Conservation (phyloP, 2,888 invertebrate genomes). For the Oscheius sp. region DNA sequence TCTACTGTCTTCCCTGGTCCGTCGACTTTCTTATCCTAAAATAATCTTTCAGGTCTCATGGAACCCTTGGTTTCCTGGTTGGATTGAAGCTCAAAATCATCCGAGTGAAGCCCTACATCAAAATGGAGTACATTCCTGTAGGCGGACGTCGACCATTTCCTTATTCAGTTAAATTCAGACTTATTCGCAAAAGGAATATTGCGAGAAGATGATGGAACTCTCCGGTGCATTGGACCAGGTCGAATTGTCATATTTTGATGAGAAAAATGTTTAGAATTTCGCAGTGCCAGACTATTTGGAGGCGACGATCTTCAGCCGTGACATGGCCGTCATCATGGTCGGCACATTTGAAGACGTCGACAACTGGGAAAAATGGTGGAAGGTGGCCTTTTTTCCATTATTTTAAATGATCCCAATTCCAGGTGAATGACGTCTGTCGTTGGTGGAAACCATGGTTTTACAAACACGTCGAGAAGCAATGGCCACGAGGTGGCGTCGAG, state of each 20-base stretch:
- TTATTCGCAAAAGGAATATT: conserved; percentile 79
- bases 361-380: conserved; percentile 57
- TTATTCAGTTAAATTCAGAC: conserved; percentile 70
- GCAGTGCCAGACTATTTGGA: conserved; percentile 79
- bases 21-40: not conserved
- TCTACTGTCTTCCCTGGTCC: conserved; percentile 80
- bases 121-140: conserved; percentile 79
- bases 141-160: conserved; percentile 20
- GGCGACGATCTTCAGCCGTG: conserved; percentile 80
- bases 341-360: conserved; percentile 80
- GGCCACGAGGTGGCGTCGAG: conserved; percentile 69
- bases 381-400: conserved; percentile 41
- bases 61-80: conserved; percentile 80
- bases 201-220: conserved; percentile 78
- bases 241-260: no score
- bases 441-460: conserved; percentile 84
- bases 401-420: conserved; percentile 43
- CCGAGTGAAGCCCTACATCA: conserved; percentile 80
- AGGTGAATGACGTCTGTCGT: conserved; percentile 78
- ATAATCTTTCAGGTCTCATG: conserved; percentile 77
- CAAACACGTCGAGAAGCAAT: conserved; percentile 79
- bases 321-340: conserved; percentile 80
- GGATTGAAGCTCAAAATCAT: conserved; percentile 80
- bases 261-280: conserved; percentile 12
- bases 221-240: conserved; percentile 78